Conservation (phyloP, 2,113 vertebrate genomes). For the Lophotis ruficrista region DNA sequence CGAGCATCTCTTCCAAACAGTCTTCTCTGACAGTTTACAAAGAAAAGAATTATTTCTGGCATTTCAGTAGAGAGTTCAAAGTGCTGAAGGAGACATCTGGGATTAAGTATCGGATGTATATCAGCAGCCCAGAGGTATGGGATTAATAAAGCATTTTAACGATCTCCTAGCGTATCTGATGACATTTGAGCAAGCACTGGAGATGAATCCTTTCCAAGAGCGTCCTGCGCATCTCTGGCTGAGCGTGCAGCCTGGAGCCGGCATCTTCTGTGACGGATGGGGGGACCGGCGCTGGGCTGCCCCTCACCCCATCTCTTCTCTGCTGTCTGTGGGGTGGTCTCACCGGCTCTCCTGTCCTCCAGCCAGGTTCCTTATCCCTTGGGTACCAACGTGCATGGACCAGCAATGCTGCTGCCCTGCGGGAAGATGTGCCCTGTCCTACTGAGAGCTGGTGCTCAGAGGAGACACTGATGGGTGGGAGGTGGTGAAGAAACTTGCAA, state of each 20-base stretch:
- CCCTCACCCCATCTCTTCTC: neutral
- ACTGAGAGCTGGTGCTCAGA: neutral
- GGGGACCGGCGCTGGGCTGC: neutral
- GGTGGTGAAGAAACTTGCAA: neutral
- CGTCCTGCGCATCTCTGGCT: neutral
- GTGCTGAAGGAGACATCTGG: neutral
- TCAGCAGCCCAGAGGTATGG: constrained; percentile 19
- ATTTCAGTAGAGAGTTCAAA: constrained; percentile 29
- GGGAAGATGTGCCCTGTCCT: neutral
- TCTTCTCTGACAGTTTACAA: neutral
- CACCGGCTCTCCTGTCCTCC: neutral
- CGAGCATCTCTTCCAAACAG: neutral
- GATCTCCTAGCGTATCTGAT: neutral
- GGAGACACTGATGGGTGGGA: neutral
- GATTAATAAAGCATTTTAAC: constrained; percentile 45
- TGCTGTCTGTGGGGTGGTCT: neutral
- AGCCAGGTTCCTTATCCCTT: neutral
- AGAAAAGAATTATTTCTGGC: constrained; percentile 30
- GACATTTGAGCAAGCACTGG: neutral
- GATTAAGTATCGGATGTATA: neutral
- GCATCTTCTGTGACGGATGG: neutral
- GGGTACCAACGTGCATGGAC: neutral
- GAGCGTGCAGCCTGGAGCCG: neutral
- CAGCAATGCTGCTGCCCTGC: rapidly evolving
- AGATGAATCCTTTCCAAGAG: neutral